Base-by-base conservation (phyloP, 2,797 vertebrate species). In the Atherinosoma microstoma region DNA sequence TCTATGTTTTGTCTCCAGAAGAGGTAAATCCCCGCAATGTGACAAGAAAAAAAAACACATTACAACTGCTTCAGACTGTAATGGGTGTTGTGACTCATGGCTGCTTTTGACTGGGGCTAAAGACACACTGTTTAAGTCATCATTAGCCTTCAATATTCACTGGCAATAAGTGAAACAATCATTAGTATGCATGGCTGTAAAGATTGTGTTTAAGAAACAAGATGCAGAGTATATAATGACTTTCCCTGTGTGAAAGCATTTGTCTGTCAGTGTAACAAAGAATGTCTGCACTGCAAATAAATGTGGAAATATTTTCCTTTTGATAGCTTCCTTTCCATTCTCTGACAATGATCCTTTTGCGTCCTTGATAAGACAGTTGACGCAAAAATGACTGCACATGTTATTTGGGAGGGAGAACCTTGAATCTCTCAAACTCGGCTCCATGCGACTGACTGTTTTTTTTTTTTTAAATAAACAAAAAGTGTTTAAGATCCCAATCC, bases 81-180 rank as follows among this genome's bases (percentile, higher is more conserved):
- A 80, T 81, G 80, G 76, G 38, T 71, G 79, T 87, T 78, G 51
- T 83, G 83, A 89, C 83, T 88, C 56, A 45, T 84, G 76, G 70
- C 70, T 86, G 76, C 53, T 84, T 88, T 89, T 67, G 89, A 91
- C 80, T 65, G 70, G 30, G 38, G 67, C 64, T 76, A 76, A 85
- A 86, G 70, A 90, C 76, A 79, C 74, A 79, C 83, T 82, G 84
- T 88, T 83, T 85, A 84, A 89, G 84, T 85, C 76, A 88, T 88
- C 77, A 84, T 86, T 89, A 89, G 76, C 70, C 59, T 85, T 87
- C 79, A 87, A 83, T 89, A 83, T 77, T 80, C 83, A 79, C 54
- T 73, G 76, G 70, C 67, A 65, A 74, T 69, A 66, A 83, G 71
- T 42, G 64, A 42, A 75, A 58, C 58, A 54, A 58, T 72, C 68